These are phyloP conservation scores for Neopelma chrysocephalum DNA, from an alignment of 2,797 vertebrate genomes.

Conservation along the genomic window DNA sequence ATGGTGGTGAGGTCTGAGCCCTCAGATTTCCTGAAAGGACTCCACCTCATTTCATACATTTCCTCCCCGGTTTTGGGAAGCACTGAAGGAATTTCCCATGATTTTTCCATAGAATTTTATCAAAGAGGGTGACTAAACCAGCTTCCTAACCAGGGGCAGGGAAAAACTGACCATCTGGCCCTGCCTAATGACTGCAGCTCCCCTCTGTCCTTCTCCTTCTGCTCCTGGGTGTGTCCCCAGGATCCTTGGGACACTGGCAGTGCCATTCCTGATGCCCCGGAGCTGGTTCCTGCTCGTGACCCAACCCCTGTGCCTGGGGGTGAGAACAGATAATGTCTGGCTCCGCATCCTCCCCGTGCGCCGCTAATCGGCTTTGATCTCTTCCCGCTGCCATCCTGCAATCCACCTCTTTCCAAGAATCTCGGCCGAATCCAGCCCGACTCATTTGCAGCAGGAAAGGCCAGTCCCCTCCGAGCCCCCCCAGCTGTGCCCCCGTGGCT, in stretches of 20 bases:
- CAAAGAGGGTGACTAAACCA: not conserved
- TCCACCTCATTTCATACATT: not conserved
- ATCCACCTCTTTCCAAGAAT: slow-evolving; percentile 39
- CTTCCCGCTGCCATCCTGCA: not conserved
- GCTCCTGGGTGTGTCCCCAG: rapidly evolving
- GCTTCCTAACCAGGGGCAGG: not conserved
- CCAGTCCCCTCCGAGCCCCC: not conserved
- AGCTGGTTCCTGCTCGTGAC: not conserved
- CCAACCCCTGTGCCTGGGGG: not conserved
- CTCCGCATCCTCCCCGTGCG: not conserved
- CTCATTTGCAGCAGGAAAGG: not conserved
- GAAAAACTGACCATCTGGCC: not conserved
- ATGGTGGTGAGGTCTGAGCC: not conserved
- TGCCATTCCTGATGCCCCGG: not conserved
- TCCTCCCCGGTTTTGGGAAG: not conserved
- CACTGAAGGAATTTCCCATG: not conserved
- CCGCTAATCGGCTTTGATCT: not conserved
- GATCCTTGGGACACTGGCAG: rapidly evolving
- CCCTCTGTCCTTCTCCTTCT: not conserved
- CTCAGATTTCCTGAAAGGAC: not conserved
- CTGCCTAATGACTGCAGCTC: not conserved
- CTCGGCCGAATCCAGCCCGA: not conserved
- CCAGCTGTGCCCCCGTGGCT: not conserved
- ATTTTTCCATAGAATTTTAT: not conserved
- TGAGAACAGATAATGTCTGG: not conserved